These are phyloP conservation scores for Anoura caudifer DNA, from an alignment of 2,113 vertebrate species.

Conservation along the genomic window DNA sequence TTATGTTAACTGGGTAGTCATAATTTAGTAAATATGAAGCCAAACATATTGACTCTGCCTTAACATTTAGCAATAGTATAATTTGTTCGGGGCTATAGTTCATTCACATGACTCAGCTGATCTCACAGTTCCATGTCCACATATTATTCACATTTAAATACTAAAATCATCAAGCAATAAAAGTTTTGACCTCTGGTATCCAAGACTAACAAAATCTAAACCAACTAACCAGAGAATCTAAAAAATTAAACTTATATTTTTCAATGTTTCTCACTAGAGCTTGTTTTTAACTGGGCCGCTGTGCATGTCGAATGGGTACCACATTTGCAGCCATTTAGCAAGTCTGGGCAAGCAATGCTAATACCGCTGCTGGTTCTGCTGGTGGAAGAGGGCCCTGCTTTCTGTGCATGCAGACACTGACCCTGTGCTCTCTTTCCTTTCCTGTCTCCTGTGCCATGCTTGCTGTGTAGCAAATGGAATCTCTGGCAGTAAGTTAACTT, in stretches of 20 bases:
- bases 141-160: neutral
- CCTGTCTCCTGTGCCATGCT: conserved; percentile 94
- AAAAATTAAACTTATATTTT: conserved; percentile 49
- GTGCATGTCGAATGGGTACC: conserved; percentile 78
- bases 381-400: conserved; percentile 79
- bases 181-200: conserved; percentile 25
- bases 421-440: conserved; percentile 90
- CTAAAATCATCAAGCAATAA: conserved; percentile 8
- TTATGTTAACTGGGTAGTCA: neutral
- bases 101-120: neutral
- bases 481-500: conserved; percentile 99
- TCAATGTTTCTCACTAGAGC: conserved; percentile 55
- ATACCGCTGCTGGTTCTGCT: conserved; percentile 78
- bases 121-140: neutral
- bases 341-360: conserved; percentile 81
- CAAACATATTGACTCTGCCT: neutral
- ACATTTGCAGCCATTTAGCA: conserved; percentile 71
- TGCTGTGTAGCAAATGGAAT: conserved; percentile 99
- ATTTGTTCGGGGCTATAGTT: neutral
- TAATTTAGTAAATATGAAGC: neutral
- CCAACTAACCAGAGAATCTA: conserved; percentile 68
- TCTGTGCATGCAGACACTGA: conserved; percentile 88
- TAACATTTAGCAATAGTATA: neutral
- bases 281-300: conserved; percentile 75
- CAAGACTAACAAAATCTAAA: conserved; percentile 56